Percentiles rank a stretch among this genome's conserved stretches.
Evolutionary conservation across 2,797 vertebrate species (phyloP).

Genomic region (Heterohyrax brucei): DNA sequence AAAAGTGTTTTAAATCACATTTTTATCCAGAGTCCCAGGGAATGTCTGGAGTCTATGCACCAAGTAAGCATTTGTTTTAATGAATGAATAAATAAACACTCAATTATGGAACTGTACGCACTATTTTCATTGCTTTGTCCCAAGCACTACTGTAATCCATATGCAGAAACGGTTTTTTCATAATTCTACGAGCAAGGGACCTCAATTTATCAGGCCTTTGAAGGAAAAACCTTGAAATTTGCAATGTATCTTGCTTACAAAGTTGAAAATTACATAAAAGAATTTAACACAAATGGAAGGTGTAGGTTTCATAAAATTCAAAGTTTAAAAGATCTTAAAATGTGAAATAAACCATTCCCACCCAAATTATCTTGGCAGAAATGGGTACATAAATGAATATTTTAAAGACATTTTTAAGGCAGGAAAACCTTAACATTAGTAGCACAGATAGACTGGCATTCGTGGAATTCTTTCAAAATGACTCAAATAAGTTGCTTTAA

Average conservation of each 20-base stretch:
- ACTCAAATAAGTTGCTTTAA: not conserved
- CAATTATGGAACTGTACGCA: not conserved
- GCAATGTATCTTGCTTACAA: slow-evolving; percentile 23
- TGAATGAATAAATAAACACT: slow-evolving; percentile 50
- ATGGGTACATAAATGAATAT: not conserved
- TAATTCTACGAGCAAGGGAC: slow-evolving; percentile 18
- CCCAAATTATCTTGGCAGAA: not conserved
- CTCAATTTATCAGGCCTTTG: slow-evolving; percentile 29
- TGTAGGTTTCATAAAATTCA: slow-evolving; percentile 36
- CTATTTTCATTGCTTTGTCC: slow-evolving; percentile 33
- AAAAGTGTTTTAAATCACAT: slow-evolving; percentile 60
- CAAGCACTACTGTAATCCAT: slow-evolving; percentile 25
- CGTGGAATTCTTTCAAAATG: not conserved
- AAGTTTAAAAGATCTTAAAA: slow-evolving; percentile 57
- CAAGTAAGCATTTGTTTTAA: slow-evolving; percentile 40
- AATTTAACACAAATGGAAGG: slow-evolving; percentile 48
- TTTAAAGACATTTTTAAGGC: slow-evolving; percentile 67
- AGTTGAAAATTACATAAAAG: slow-evolving; percentile 54
- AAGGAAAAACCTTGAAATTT: slow-evolving; percentile 58
- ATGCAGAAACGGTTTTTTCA: slow-evolving; percentile 50
- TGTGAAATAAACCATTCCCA: slow-evolving; percentile 15
- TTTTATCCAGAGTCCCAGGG: slow-evolving; percentile 17
- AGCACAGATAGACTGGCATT: not conserved
- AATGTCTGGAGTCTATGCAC: not conserved
- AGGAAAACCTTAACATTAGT: slow-evolving; percentile 50